A percentile compares a stretch with the other conserved stretches of the same genome.
Evolutionary conservation across 2,113 vertebrate species (phyloP).

Genomic region (Salvelinus sp.): DNA sequence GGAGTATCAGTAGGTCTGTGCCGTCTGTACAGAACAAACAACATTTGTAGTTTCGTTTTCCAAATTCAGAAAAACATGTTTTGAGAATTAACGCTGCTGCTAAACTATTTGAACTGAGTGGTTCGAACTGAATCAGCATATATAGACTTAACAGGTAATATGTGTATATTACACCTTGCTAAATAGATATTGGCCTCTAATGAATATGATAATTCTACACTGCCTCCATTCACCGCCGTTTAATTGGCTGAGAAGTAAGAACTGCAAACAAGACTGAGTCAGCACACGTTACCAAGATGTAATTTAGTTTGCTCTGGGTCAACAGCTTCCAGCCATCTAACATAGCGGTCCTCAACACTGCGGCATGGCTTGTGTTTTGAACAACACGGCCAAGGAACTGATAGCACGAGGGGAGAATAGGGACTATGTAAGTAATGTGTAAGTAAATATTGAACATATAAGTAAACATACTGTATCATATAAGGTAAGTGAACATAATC

Average conservation of each 20-base stretch:
- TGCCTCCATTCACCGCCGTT: conserved; percentile 17
- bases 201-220: background rate
- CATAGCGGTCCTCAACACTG: conserved; percentile 35
- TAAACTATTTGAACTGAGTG: background rate
- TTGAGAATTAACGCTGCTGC: background rate
- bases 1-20: background rate
- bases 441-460: background rate
- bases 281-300: conserved; percentile 50
- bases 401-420: background rate
- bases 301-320: conserved; percentile 65
- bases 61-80: background rate
- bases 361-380: conserved; percentile 49
- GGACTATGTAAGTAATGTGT: background rate
- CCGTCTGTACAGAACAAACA: background rate
- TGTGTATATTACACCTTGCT: too few relatives aligned
- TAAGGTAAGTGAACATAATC: too few relatives aligned
- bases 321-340: conserved; percentile 47
- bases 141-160: too few relatives aligned
- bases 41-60: background rate
- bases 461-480: too few relatives aligned
- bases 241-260: conserved; percentile 62
- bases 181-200: background rate
- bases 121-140: background rate
- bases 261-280: conserved; percentile 53
- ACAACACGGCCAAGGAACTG: conserved; percentile 41